Evolutionary conservation across 2,113 vertebrate genomes (phyloP), one percentile per base, ranked within the genome.

Genomic region (Ia io): DNA sequence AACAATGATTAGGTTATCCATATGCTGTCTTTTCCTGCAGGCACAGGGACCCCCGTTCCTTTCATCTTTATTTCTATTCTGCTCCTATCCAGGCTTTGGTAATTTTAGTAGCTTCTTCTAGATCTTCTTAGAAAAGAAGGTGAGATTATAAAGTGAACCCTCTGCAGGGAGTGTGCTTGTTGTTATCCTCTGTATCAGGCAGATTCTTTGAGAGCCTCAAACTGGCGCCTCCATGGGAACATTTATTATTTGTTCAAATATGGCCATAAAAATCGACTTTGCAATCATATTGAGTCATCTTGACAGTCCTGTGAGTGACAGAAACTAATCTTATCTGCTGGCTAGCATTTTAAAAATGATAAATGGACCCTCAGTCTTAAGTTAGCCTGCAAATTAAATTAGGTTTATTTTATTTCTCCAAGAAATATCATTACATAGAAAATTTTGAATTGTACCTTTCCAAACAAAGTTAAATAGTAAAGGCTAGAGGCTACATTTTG

Each of bases 301-400:
- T 96, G 97, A 96, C 96, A 94, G 93, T 65, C 56, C 94, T 74
- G 65, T 96, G 96, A 97, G 86, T 96, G 96, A 95, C 95, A 97
- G 97, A 93, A 94, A 90, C 94, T 97, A 95, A 97, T 98, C 89
- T 97, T 87, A 97, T 94, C 94, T 97, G n/a, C 91, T 80, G 88
- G 96, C 73, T 65, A 93, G 88, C 88, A 65, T 97, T 97, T 96
- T 93, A 65, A 91, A 97, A 95, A 97, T 97, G 97, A 97, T 97
- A 96, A 95, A 97, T 97, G 96, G 89, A 82, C 83, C 85, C 76
- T 84, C 93, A 89, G 88, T 96, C 91, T 95, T 97, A 95, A 95
- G 92, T 97, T 97, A 96, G 94, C 79, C 83, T 97, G 5, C 77
- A 95, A 97, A 97, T 97, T 89, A 95, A 97, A 95, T 98, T 98